These are phyloP conservation scores for Otus scops DNA, from an alignment of 2,797 vertebrate species.

Conservation along the genomic window DNA sequence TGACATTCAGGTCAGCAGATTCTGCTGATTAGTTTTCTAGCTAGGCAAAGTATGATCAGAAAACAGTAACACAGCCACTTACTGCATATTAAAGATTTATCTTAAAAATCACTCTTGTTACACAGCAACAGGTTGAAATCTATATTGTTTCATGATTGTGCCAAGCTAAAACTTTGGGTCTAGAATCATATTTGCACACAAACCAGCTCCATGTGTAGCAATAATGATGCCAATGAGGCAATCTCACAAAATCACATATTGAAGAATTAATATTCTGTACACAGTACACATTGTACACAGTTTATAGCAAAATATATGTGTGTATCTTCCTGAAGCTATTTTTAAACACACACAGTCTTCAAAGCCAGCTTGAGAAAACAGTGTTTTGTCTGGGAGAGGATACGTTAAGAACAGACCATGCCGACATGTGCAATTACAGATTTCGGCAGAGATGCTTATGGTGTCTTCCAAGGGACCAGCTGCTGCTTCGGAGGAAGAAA, in stretches of 20 bases:
- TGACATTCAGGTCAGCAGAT: constrained; percentile 34
- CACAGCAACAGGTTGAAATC: constrained; percentile 44
- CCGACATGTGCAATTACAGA: constrained; percentile 61
- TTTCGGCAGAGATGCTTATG: constrained; percentile 57
- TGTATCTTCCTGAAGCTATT: constrained; percentile 59
- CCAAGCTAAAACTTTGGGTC: constrained; percentile 30
- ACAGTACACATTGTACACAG: constrained; percentile 51
- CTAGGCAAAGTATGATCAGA: background rate
- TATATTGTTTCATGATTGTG: background rate
- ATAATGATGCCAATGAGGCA: background rate
- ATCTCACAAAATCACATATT: constrained; percentile 21
- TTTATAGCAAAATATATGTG: constrained; percentile 67
- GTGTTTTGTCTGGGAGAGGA: constrained; percentile 64
- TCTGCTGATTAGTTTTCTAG: constrained; percentile 31
- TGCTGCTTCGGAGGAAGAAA: constrained; percentile 56
- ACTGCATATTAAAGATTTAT: background rate
- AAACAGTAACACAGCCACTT: background rate
- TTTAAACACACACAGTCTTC: constrained; percentile 39
- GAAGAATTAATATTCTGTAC: constrained; percentile 64
- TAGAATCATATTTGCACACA: constrained; percentile 41
- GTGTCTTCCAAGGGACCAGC: constrained; percentile 68
- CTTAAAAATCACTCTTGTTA: background rate
- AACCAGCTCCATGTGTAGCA: constrained; percentile 19
- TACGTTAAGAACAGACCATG: constrained; percentile 35
- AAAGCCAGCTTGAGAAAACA: constrained; percentile 57